A percentile compares a stretch with the other conserved stretches of the same genome.
Evolutionary conservation across 2,888 invertebrate genomes (phyloP).

Genomic region (Salticus scenicus): DNA sequence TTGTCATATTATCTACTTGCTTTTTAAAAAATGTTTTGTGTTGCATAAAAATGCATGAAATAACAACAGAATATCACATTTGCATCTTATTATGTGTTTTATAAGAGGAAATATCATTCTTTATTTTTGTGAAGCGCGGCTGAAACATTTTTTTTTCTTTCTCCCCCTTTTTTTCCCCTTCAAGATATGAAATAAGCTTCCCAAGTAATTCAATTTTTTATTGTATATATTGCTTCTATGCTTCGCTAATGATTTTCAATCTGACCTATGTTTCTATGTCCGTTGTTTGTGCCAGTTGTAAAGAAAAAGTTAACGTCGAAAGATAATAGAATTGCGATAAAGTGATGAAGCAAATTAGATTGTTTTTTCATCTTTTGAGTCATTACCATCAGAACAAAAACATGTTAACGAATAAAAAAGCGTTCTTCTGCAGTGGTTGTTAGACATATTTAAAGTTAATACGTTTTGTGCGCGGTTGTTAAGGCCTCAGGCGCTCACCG

Average conservation of each 20-base stretch:
- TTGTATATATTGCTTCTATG: not conserved
- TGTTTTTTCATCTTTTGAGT: conserved; percentile 66
- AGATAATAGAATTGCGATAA: conserved; percentile 64
- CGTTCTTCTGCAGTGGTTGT: conserved; percentile 63
- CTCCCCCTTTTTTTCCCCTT: no score
- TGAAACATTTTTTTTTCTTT: no score
- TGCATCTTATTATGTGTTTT: no score
- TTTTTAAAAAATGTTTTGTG: no score
- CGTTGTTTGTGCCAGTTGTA: not conserved
- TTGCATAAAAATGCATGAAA: no score
- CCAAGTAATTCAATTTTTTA: no score
- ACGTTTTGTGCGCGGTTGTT: conserved; percentile 63
- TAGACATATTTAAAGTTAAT: conserved; percentile 69
- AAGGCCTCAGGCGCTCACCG: conserved; percentile 46
- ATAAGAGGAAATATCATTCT: no score
- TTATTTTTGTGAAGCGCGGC: no score
- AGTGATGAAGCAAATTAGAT: conserved; percentile 67
- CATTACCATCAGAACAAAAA: conserved; percentile 66
- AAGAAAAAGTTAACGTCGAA: conserved; percentile 19
- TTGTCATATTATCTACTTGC: no score
- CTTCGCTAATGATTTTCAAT: conserved; percentile 59
- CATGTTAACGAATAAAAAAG: conserved; percentile 64
- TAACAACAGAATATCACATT: no score
- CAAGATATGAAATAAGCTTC: no score
- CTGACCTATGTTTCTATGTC: not conserved